Evolutionary conservation across 2,888 invertebrate genomes (phyloP).

Genomic region (Sclerodermus sp.): DNA sequence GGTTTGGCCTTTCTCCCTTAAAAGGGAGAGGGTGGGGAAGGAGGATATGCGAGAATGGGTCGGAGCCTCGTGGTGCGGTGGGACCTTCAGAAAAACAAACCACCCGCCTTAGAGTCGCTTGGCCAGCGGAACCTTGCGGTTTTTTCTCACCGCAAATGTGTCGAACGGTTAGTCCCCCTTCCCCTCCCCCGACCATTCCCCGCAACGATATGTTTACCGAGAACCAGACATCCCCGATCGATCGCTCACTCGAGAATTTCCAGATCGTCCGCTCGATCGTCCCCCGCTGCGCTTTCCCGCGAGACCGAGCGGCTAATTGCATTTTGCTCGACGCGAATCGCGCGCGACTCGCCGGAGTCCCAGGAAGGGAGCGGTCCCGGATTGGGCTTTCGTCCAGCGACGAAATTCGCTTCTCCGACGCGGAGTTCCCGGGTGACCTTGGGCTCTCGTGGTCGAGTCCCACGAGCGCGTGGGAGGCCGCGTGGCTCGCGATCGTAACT

Average conservation of each 20-base stretch:
- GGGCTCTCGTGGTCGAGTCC: neutral
- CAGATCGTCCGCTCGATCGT: too few species aligned
- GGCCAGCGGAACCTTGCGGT: slow-evolving; percentile 15
- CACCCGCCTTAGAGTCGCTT: slow-evolving; percentile 11
- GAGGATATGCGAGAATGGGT: too few species aligned
- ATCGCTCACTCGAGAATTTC: neutral
- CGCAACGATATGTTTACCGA: slow-evolving; percentile 24
- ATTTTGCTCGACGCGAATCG: too few species aligned
- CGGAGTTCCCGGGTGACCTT: slow-evolving; percentile 3
- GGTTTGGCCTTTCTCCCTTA: too few species aligned
- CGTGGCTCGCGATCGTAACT: slow-evolving; percentile 31
- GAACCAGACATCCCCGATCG: slow-evolving; percentile 5
- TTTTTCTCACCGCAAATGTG: slow-evolving; percentile 1
- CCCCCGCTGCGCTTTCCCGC: too few species aligned
- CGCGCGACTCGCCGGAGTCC: too few species aligned
- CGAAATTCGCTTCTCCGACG: slow-evolving; percentile 1
- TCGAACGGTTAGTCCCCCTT: neutral
- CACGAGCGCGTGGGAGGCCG: slow-evolving; percentile 8
- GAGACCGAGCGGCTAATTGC: too few species aligned
- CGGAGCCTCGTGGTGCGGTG: slow-evolving; percentile 22
- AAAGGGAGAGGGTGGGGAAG: too few species aligned
- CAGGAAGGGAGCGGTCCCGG: too few species aligned
- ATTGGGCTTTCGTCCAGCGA: neutral
- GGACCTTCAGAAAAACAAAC: slow-evolving; percentile 19
- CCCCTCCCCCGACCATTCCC: neutral